These are phyloP conservation scores for Corvus cornix DNA, from an alignment of 2,113 vertebrate genomes.

Conservation along the genomic window DNA sequence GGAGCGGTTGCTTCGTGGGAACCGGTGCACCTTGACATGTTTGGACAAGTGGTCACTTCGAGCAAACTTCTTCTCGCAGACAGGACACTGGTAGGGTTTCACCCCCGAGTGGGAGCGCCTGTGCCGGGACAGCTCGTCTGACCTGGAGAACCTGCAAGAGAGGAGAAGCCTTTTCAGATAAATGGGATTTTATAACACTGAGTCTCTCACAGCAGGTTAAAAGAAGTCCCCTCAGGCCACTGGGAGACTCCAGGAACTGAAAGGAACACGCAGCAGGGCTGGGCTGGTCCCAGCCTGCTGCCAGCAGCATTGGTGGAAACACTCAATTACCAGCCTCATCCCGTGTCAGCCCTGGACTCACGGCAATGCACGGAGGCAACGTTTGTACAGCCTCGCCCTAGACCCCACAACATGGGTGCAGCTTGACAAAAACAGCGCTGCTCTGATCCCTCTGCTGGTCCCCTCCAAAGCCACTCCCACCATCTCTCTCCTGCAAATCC, in stretches of 20 bases:
- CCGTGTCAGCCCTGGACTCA: neutral
- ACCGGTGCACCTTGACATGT: conserved; percentile 98
- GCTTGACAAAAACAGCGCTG: fast-evolving
- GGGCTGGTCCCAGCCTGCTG: neutral
- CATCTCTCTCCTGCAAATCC: neutral
- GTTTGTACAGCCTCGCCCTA: neutral
- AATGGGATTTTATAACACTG: neutral
- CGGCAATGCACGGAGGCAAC: fast-evolving
- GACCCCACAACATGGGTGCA: neutral
- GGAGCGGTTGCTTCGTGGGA: conserved; percentile 92
- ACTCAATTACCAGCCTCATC: neutral
- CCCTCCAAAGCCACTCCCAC: neutral
- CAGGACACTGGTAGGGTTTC: conserved; percentile 95
- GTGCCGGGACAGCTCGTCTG: conserved; percentile 94
- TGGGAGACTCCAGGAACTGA: neutral
- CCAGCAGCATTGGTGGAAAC: neutral
- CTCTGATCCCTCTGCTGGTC: neutral
- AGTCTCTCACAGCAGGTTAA: no score
- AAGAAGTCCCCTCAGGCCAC: neutral
- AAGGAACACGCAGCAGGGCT: neutral
- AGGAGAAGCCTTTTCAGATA: neutral
- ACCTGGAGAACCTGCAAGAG: conserved; percentile 89
- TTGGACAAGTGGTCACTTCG: conserved; percentile 99
- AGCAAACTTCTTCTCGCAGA: conserved; percentile 98
- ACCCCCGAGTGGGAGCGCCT: conserved; percentile 95